These are phyloP conservation scores for Ispidina picta DNA, from an alignment of 2,797 vertebrate genomes.

Conservation along the genomic window DNA sequence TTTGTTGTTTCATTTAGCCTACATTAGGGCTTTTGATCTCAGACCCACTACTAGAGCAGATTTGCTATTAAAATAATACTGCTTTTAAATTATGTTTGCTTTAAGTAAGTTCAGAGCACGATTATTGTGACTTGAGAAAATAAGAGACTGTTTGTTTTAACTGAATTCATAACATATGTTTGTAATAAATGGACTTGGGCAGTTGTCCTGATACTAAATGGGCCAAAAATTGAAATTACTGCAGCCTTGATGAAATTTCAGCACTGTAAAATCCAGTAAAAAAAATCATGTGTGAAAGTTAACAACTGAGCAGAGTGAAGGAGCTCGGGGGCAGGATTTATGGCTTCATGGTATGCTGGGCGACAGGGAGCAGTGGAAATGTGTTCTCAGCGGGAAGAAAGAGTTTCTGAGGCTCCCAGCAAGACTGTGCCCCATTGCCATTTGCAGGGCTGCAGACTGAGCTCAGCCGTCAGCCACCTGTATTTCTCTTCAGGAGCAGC, in stretches of 20 bases:
- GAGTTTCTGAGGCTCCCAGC: not conserved
- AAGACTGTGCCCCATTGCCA: not conserved
- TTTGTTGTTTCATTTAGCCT: conserved; percentile 14
- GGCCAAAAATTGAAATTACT: conserved; percentile 45
- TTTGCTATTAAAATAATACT: conserved; percentile 11
- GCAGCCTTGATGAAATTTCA: conserved; percentile 34
- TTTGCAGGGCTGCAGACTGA: accelerated
- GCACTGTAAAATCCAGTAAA: not conserved
- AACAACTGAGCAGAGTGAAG: not conserved
- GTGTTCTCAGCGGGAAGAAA: not conserved
- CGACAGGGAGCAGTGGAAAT: not conserved
- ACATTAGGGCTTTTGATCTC: conserved; percentile 16
- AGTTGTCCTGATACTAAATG: conserved; percentile 31
- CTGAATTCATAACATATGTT: conserved; percentile 57
- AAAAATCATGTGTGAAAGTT: not conserved
- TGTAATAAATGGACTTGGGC: conserved; percentile 42
- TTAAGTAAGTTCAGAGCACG: conserved; percentile 40
- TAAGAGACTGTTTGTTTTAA: conserved; percentile 62
- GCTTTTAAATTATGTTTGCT: conserved; percentile 50
- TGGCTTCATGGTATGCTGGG: not conserved
- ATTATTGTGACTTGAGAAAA: conserved; percentile 59
- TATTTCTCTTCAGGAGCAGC: conserved; percentile 12
- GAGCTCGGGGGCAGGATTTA: not conserved
- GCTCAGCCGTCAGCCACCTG: conserved; percentile 46
- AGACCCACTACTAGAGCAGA: not conserved